phyloP scores from a whole-genome alignment of 1,140 invertebrate species.

The Goniozus legneri region DNA sequence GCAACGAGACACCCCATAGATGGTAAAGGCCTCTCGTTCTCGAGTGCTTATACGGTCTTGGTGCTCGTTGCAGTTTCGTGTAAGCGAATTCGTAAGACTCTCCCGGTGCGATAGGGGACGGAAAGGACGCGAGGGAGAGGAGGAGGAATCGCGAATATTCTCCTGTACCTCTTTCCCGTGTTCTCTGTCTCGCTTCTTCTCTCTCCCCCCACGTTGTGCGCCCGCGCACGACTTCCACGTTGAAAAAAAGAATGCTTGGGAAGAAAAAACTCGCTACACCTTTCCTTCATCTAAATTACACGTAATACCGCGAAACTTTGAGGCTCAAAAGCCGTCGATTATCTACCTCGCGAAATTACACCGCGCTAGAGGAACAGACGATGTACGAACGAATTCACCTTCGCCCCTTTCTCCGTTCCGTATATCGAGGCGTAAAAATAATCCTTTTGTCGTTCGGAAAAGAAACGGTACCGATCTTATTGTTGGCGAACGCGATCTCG shows the following conservation, averaged over 20 bases:
- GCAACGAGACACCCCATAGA: conserved; percentile 10
- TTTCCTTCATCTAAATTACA: not conserved
- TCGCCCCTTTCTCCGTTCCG: too few relatives aligned
- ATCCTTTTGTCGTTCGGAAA: too few relatives aligned
- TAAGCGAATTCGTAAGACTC: conserved; percentile 16
- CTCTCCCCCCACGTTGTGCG: too few relatives aligned
- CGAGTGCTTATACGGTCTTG: conserved; percentile 10
- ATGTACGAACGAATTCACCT: too few relatives aligned
- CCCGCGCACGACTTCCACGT: not conserved
- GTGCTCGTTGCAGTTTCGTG: conserved; percentile 12
- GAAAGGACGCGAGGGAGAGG: not conserved
- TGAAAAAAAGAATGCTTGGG: not conserved
- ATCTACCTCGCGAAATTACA: not conserved
- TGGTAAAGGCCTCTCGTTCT: conserved; percentile 10
- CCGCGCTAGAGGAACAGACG: too few relatives aligned
- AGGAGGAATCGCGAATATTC: not conserved
- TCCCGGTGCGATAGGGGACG: not conserved
- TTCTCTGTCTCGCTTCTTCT: not conserved
- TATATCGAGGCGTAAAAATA: too few relatives aligned
- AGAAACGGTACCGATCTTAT: too few relatives aligned
- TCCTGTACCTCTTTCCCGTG: not conserved
- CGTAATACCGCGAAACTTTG: not conserved
- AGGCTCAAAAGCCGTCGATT: not conserved
- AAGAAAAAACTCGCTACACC: not conserved
- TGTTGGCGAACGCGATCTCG: too few relatives aligned